Evolutionary conservation across 92 coral and sea anemone species (phyloP), one percentile per base, ranked within the genome.

Genomic region (Actinernus sp.): DNA sequence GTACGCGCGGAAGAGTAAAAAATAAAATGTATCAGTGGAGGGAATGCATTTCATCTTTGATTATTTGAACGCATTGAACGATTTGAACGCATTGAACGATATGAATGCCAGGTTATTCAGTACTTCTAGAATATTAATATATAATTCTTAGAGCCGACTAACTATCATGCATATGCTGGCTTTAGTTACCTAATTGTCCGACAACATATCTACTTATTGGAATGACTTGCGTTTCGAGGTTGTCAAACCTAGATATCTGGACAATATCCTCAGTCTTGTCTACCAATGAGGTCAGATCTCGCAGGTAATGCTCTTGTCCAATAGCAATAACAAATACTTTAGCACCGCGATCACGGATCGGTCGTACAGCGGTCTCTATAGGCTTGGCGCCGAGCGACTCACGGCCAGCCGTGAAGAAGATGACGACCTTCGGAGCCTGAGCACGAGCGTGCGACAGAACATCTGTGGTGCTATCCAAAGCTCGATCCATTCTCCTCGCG

Each of bases 401-500:
- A 26, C 63, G 34, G 29, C 78, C 58, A 70, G 78, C 56, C 1
- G 53, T 57, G 55, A 70, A 55, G 31, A 94, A 70, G n/a, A 94
- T 48, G 1, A 90, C 81, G 55, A 85, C 71, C 66, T 77, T 83
- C 34, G 85, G 74, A 0, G 55, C 66, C 20, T 58, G 74, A 23
- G 78, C 57, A 12, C 94, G 70, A 7, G 92, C 90, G 21, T 81
- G 70, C 5, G 60, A 17, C 19, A 89, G 39, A 59, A 87, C 62
- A 9, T 49, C 76, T 19, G 60, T 69, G 22, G 94, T 76, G 0
- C 76, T 70, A 2, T 83, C 66, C 36, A 94, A 52, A 8, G 94
- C 98, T 18, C 79, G 81, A 54, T 87, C 94, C 54, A 75, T 83
- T 55, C 88, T 79, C 30, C 94, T 51, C 1, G 68, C 44, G 6